Conservation (phyloP, 2,113 vertebrate species). For the Corynorhinus townsendii region DNA sequence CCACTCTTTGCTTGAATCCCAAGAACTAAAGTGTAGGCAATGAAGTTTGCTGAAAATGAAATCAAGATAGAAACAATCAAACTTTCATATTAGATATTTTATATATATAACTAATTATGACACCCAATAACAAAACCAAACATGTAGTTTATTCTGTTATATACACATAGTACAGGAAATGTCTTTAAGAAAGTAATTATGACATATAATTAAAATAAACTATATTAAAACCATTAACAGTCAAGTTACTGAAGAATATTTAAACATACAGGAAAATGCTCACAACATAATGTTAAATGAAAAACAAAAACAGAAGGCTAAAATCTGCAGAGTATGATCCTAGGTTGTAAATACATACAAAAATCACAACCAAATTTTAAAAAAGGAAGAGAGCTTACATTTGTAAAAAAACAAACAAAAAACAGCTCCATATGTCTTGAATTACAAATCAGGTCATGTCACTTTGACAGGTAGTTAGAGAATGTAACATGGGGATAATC, state of each 20-base stretch:
- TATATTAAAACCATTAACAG: background rate
- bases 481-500: background rate
- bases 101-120: background rate
- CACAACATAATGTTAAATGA: background rate
- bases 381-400: background rate
- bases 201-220: background rate
- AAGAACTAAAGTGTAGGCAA: slow-evolving; percentile 95
- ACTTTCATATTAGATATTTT: background rate
- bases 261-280: background rate
- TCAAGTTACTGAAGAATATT: background rate
- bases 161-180: background rate
- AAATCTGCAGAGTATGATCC: background rate
- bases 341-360: background rate
- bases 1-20: slow-evolving; percentile 98
- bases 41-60: slow-evolving; percentile 89
- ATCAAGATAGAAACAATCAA: background rate
- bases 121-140: background rate
- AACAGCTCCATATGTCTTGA: background rate
- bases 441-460: background rate
- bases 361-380: background rate
- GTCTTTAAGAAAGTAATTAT: slow-evolving; percentile 7
- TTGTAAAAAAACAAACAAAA: background rate
- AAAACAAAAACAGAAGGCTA: background rate
- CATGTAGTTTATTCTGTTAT: background rate
- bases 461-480: background rate